Evolutionary conservation across 2,888 invertebrate genomes (phyloP).

Genomic region (Drosophila phalerata): DNA sequence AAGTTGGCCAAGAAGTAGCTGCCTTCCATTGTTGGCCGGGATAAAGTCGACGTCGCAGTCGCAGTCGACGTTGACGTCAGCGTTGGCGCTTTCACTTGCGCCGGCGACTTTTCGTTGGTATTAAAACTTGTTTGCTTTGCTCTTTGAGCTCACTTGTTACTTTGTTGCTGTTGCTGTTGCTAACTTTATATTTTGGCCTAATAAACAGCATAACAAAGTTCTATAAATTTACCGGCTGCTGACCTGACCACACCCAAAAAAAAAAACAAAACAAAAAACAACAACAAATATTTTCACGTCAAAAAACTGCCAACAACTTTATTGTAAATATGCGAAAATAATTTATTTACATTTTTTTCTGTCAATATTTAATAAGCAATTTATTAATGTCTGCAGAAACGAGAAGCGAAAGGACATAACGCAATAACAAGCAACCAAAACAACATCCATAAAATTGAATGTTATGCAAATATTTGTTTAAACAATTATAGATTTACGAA

Average conservation of each 20-base stretch:
- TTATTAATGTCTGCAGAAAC: conserved; percentile 36
- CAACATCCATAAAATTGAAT: conserved; percentile 10
- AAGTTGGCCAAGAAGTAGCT: conserved; percentile 23
- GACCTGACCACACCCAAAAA: conserved; percentile 54
- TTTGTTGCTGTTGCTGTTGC: conserved; percentile 11
- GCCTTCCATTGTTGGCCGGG: conserved; percentile 45
- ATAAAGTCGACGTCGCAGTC: conserved; percentile 9
- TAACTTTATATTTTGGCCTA: conserved; percentile 47
- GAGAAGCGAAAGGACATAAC: conserved; percentile 24
- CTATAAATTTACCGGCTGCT: conserved; percentile 51
- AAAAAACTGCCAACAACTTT: conserved; percentile 8
- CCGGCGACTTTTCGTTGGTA: conserved; percentile 60
- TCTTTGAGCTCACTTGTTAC: conserved; percentile 53
- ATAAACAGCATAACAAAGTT: conserved; percentile 50
- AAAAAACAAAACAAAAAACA: background rate
- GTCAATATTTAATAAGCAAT: conserved; percentile 11
- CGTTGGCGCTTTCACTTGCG: conserved; percentile 70
- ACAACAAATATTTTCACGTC: background rate
- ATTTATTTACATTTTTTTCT: conserved; percentile 9
- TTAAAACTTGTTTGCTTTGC: conserved; percentile 64
- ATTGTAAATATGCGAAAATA: conserved; percentile 51
- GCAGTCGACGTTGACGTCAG: conserved; percentile 13
- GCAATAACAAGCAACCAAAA: conserved; percentile 11
- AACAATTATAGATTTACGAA: conserved; percentile 31
- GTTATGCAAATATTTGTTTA: conserved; percentile 54